These are phyloP conservation scores for Dioctria linearis DNA, from an alignment of 2,888 invertebrate species.

Conservation along the genomic window DNA sequence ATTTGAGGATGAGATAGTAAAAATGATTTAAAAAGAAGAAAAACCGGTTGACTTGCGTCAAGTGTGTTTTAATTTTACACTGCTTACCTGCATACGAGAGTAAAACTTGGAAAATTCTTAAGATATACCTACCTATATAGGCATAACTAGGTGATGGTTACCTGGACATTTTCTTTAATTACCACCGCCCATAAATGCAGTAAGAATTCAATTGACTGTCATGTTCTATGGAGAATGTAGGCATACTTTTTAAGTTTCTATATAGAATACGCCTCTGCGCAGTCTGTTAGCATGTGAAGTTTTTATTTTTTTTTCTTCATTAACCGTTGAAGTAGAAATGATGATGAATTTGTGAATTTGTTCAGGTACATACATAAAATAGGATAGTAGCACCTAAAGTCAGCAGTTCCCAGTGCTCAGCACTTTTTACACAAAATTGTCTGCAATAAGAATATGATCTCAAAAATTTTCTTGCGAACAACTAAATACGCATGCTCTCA, in stretches of 20 bases:
- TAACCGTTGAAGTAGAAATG: background rate
- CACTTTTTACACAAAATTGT: too few species aligned
- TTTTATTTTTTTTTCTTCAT: background rate
- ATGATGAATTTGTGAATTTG: background rate
- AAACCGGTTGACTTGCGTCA: conserved; percentile 30
- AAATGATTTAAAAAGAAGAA: conserved; percentile 14
- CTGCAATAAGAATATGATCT: too few species aligned
- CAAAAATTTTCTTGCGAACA: too few species aligned
- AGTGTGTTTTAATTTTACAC: conserved; percentile 12
- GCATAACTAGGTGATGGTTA: conserved; percentile 33
- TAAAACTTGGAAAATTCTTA: conserved; percentile 11
- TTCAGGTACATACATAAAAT: background rate
- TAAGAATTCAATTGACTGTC: conserved; percentile 32
- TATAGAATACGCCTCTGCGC: background rate
- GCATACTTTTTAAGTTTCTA: background rate
- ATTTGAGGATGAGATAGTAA: background rate
- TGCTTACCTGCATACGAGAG: background rate
- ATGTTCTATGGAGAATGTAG: conserved; percentile 14
- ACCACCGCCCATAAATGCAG: conserved; percentile 16
- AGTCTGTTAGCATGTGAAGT: background rate
- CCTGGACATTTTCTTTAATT: conserved; percentile 51
- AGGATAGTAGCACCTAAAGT: too few species aligned
- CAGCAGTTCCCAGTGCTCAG: too few species aligned
- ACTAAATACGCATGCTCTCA: too few species aligned
- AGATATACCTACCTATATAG: background rate